Evolutionary conservation across 2,113 vertebrate genomes (phyloP).

Genomic region (Aldabrachelys gigantea): DNA sequence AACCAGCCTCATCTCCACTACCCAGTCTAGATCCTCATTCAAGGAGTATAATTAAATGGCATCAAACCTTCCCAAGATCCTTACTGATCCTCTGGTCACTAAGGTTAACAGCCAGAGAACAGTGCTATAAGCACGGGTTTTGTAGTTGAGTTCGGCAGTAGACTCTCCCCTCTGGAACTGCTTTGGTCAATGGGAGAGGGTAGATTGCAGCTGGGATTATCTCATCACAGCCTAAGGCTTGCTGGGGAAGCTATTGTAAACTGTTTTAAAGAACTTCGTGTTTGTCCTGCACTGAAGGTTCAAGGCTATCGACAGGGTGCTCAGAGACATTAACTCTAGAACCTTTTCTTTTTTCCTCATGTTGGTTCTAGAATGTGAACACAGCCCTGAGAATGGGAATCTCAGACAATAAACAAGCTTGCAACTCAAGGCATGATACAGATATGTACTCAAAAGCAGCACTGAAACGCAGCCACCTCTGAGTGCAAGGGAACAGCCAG

Average conservation of each 20-base stretch:
- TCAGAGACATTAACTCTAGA: constrained; percentile 52
- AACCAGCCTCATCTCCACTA: rapidly evolving
- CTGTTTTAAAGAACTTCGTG: not conserved
- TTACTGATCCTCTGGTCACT: not conserved
- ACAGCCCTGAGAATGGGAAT: not conserved
- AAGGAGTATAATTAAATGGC: too few species aligned
- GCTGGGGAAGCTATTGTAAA: not conserved
- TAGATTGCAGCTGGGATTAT: too few species aligned
- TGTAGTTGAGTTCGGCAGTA: too few species aligned
- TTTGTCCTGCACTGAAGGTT: too few species aligned
- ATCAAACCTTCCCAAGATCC: not conserved
- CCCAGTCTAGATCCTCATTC: too few species aligned
- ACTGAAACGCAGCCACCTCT: too few species aligned
- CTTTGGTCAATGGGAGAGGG: too few species aligned
- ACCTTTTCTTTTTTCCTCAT: not conserved
- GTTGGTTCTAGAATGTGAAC: constrained; percentile 28
- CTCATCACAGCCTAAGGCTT: rapidly evolving
- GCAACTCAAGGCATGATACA: not conserved
- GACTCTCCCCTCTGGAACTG: too few species aligned
- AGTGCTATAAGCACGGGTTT: too few species aligned
- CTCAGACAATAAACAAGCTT: not conserved
- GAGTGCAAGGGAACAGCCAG: rapidly evolving
- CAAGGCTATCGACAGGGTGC: not conserved
- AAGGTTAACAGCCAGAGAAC: not conserved
- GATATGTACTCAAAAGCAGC: too few species aligned